Conservation (phyloP, 2,888 invertebrate species). For the Dicyrtomina minuta region DNA sequence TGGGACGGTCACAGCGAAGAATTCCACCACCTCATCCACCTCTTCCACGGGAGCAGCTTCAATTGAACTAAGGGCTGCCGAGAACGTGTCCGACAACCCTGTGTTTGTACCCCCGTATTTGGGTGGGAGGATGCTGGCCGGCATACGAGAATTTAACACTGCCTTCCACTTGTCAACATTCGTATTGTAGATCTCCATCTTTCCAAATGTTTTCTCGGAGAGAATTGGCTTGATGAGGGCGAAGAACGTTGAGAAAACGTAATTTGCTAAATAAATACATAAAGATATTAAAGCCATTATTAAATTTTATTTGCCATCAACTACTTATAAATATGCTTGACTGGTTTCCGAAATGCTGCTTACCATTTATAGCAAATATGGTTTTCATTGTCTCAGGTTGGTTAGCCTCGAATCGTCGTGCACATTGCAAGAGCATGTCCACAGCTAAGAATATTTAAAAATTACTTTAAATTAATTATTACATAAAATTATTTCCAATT, state of each 20-base stretch:
- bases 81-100: not conserved
- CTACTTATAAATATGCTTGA: not conserved
- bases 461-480: too few relatives aligned
- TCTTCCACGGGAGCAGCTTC: not conserved
- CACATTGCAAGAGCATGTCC: conserved; percentile 5
- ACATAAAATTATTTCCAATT: too few relatives aligned
- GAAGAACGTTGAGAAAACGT: conserved; percentile 40
- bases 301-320: too few relatives aligned
- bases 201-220: conserved; percentile 34
- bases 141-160: conserved; percentile 24
- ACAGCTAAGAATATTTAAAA: conserved; percentile 5
- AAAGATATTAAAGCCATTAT: too few relatives aligned
- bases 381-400: conserved; percentile 18
- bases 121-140: conserved; percentile 34
- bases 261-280: conserved; percentile 31
- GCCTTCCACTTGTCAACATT: conserved; percentile 36
- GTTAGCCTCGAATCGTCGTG: conserved; percentile 15
- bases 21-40: not conserved
- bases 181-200: conserved; percentile 29
- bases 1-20: conserved; percentile 35
- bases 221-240: conserved; percentile 41
- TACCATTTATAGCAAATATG: conserved; percentile 9
- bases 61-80: not conserved
- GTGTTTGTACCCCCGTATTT: conserved; percentile 35
- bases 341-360: conserved; percentile 11